Evolutionary conservation across 1,140 invertebrate genomes (phyloP).

Genomic region (Drosophila sp.): DNA sequence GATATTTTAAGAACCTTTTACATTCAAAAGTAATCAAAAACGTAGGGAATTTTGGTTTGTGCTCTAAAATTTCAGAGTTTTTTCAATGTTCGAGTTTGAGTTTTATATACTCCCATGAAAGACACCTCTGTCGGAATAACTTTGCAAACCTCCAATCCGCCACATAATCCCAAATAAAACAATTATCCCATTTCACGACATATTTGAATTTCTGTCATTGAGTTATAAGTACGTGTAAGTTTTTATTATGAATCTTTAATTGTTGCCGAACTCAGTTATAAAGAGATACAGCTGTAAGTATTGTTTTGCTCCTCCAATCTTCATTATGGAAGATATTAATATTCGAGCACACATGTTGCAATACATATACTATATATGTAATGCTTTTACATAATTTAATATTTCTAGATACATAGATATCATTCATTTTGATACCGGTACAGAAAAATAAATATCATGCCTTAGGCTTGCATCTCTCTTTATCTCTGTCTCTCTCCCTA

Average conservation of each 20-base stretch:
- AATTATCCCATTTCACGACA: conserved; percentile 49
- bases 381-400: conserved; percentile 6
- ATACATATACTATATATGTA: conserved; percentile 8
- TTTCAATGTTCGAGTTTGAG: no score
- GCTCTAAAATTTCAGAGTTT: no score
- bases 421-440: conserved; percentile 43
- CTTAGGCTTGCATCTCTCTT: conserved; percentile 22
- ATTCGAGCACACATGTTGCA: conserved; percentile 26
- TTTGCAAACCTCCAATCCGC: no score
- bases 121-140: neutral
- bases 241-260: conserved; percentile 62
- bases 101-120: no score
- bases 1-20: no score
- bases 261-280: conserved; percentile 40
- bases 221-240: conserved; percentile 62
- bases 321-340: neutral
- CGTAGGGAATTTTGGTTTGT: no score
- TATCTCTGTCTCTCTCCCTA: conserved; percentile 28
- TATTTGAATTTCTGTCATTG: conserved; percentile 77
- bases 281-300: conserved; percentile 41
- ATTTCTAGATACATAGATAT: conserved; percentile 41
- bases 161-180: conserved; percentile 8
- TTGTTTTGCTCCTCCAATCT: conserved; percentile 28
- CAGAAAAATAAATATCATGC: conserved; percentile 70
- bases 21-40: no score